Evolutionary conservation across 92 coral and sea anemone species (phyloP), one percentile per base, ranked within the genome.

Genomic region (Galaxea fascicularis): DNA sequence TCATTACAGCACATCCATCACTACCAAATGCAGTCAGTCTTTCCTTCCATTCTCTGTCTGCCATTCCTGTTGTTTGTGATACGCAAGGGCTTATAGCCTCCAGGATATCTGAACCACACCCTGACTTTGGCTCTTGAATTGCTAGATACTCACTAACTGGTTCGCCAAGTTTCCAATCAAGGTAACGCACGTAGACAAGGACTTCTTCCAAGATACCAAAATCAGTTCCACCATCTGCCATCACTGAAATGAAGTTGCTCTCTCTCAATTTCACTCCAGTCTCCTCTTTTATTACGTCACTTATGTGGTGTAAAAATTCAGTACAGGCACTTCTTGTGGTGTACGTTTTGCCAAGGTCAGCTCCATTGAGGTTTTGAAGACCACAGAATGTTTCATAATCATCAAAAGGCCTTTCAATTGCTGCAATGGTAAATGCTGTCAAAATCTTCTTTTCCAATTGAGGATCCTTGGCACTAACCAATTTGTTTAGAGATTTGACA

Each of bases 1-100:
- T 88, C 71, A 82, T 74, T 5, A 82, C 91, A 16, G 83, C 44
- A 73, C 88, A 79, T n/a, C 91, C 91, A 76, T 88, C 88, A 14
- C 65, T 70, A 1, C 87, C 79, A 20, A 82, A 45, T 21, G 56
- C 54, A 5, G 63, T 57, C 24, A 82, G 11, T 20, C 17, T 70
- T 18, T 47, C 86, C 20, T 86, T 79, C 85, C 83, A 86, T 17
- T 79, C 78, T 10, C 71, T 1, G 4, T 60, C 24, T 4, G 11
- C 71, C 44, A 77, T 60, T 44, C 58, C 71, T 22, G 58, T 39
- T 59, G 41, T 45, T 22, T 45, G n/a, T 39, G 57, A 5, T 44
- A 77, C 8, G 44, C 56, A 41, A 22, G 71, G 10, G 54, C 59
- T 63, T n/a, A 41, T 63, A 15, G 71, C 71, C n/a, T 46, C 58